Evolutionary conservation across 2,888 invertebrate species (phyloP), one percentile per base, ranked within the genome.

Genomic region (Melangyna quadrimaculata): DNA sequence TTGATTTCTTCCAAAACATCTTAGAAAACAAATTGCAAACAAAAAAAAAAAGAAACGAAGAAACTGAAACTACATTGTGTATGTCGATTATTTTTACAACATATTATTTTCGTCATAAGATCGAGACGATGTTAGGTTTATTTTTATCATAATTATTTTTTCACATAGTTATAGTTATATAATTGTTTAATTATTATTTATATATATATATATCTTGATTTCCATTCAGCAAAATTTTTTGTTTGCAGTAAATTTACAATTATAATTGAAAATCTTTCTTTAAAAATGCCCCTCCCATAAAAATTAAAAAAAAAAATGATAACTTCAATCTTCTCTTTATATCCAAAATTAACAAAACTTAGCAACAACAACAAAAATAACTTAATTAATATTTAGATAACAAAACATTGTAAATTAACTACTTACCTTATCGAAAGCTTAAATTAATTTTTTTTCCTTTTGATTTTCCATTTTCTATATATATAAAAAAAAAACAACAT

Each of bases 161-260:
- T 40, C 45, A 72, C 71, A 67, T 74, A 69, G 65, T 67, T 74
- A 17, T 71, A 84, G 72, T 80, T 75, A 75, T 75, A 75, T 78
- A 79, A 65, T 78, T 83, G 70, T 84, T 84, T 65, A 53, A 53
- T 70, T 65, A 43, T 70, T 78, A 70, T 83, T 69, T 82, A 77
- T 70, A 75, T 10, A 57, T 14, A 61, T 22, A 72, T 35, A 48
- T 48, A 48, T 67, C 67, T 80, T 72, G 59, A 67, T 80, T 61
- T 79, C 27, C 40, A 67, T 61, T 48, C 8, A 32, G 51, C 59
- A 72, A 27, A 51, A 73, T 12, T 67, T 12, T 67, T 67, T n/a
- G 14, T 48, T 72, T 80, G 71, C 59, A 70, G 43, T 57, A 71
- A 48, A 27, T 63, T 63, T 27, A 29, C 6, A n/a, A n/a, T n/a